Evolutionary conservation across 2,113 vertebrate genomes (phyloP).

Genomic region (Syngnathus floridae): DNA sequence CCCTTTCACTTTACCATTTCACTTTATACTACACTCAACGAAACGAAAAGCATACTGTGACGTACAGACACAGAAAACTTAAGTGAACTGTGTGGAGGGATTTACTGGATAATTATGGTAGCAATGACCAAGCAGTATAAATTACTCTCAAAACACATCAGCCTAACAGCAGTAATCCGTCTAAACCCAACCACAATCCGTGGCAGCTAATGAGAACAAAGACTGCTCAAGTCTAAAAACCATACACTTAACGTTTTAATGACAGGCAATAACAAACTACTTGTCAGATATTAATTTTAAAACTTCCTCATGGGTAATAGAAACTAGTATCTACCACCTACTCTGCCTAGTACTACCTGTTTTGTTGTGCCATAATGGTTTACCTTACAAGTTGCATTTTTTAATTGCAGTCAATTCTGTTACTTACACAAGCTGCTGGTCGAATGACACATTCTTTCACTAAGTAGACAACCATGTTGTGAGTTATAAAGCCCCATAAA

Average conservation of each 20-base stretch:
- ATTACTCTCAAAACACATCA: conserved; percentile 56
- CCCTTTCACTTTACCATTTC: background rate
- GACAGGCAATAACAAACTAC: background rate
- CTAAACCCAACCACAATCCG: conserved; percentile 36
- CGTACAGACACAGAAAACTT: conserved; percentile 13
- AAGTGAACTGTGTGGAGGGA: background rate
- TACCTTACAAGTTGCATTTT: background rate
- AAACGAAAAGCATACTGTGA: background rate
- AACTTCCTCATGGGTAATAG: background rate
- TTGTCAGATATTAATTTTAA: background rate
- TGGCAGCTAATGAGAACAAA: conserved; percentile 16
- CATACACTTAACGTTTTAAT: conserved; percentile 13
- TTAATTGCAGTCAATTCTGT: too few species aligned
- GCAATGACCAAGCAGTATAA: conserved; percentile 36
- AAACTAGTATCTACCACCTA: background rate
- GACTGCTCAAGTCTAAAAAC: background rate
- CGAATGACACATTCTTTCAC: too few species aligned
- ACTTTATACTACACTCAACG: background rate
- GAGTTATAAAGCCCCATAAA: too few species aligned
- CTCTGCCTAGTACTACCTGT: background rate
- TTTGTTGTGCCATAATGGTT: background rate
- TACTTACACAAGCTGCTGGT: too few species aligned
- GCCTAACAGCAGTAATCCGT: conserved; percentile 51
- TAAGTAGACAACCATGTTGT: too few species aligned
- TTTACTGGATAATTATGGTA: conserved; percentile 31